These are phyloP conservation scores for Sarcophaga bullata DNA, from an alignment of 1,140 invertebrate species.

Conservation along the genomic window DNA sequence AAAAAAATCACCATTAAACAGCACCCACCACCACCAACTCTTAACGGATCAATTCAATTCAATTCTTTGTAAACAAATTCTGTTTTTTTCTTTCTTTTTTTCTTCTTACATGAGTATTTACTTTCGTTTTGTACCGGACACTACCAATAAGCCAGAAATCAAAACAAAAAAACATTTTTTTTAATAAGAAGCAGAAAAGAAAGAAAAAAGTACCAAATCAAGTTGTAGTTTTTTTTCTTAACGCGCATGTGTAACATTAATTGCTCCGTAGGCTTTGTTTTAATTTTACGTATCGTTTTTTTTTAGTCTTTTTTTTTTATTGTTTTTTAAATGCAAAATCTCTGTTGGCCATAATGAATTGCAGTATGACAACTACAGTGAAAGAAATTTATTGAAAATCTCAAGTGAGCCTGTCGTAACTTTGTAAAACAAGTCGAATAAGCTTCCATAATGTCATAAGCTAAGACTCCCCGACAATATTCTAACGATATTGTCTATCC, in stretches of 20 bases:
- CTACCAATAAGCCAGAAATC: neutral
- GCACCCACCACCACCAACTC: neutral
- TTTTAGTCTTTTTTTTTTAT: neutral
- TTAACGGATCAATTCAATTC: neutral
- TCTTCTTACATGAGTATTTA: neutral
- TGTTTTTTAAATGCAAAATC: neutral
- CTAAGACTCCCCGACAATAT: too few species aligned
- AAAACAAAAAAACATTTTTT: neutral
- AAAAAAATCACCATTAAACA: neutral
- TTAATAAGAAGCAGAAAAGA: neutral
- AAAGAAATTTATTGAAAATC: neutral
- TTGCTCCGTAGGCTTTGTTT: neutral
- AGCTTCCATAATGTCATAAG: too few species aligned
- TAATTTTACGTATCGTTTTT: neutral
- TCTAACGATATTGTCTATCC: too few species aligned
- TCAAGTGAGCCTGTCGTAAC: neutral
- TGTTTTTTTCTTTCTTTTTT: neutral
- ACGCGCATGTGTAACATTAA: neutral
- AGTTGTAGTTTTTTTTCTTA: constrained; percentile 11
- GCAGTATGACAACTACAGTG: neutral
- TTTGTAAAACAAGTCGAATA: neutral
- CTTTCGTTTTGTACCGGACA: neutral
- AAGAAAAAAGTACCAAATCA: constrained; percentile 37
- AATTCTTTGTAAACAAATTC: constrained; percentile 16
- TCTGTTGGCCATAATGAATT: neutral